Percentiles rank a stretch among this genome's conserved stretches.
Conservation (phyloP, 2,797 vertebrate genomes). For the Sparus aurata region DNA sequence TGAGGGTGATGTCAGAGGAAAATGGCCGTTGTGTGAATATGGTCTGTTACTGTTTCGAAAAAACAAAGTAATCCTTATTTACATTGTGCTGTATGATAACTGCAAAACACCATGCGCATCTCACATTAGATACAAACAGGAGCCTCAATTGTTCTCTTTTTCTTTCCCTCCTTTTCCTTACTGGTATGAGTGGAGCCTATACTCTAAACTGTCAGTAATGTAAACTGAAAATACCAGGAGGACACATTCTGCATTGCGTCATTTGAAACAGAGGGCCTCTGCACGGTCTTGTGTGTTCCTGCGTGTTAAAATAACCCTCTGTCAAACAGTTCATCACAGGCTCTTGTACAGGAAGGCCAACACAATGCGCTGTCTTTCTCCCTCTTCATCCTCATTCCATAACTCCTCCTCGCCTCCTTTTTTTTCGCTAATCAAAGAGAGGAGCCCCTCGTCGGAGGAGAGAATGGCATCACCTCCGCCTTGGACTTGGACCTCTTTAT, state of each 20-base stretch:
- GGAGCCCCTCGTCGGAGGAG: conserved; percentile 31
- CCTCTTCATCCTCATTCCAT: conserved; percentile 54
- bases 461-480: conserved; percentile 66
- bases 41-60: neutral
- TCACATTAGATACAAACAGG: neutral
- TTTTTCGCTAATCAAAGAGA: conserved; percentile 66
- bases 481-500: conserved; percentile 61
- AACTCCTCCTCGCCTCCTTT: conserved; percentile 41
- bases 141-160: neutral
- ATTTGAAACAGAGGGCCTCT: conserved; percentile 39
- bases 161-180: neutral
- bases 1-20: too few species aligned
- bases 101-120: neutral
- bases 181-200: neutral
- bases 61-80: conserved; percentile 4
- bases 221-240: conserved; percentile 53
- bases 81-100: neutral
- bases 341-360: conserved; percentile 43
- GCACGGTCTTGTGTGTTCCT: conserved; percentile 42
- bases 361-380: conserved; percentile 20
- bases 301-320: conserved; percentile 42
- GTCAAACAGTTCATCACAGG: conserved; percentile 59
- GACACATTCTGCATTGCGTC: conserved; percentile 56
- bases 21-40: too few species aligned
- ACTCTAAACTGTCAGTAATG: conserved; percentile 28